Conservation (phyloP, 2,888 invertebrate genomes). For the Cephus pygmeus region DNA sequence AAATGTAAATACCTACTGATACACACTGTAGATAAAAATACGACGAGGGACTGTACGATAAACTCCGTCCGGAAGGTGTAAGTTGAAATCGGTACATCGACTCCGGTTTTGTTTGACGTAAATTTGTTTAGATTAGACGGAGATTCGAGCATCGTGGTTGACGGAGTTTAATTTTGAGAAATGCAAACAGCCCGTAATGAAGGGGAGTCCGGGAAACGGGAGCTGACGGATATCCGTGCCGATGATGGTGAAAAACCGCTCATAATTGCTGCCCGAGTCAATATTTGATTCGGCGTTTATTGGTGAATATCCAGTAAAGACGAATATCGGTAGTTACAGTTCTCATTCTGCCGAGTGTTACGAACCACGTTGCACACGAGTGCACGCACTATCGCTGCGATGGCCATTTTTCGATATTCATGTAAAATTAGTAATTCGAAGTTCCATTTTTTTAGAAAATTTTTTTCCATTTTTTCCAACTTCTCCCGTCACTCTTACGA, state of each 20-base stretch:
- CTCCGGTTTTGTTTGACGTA: constrained; percentile 19
- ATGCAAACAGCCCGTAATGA: constrained; percentile 55
- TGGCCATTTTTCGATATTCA: not conserved
- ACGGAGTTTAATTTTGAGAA: constrained; percentile 56
- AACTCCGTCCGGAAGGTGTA: not conserved
- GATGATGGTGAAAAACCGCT: constrained; percentile 47
- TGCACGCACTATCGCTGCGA: no score
- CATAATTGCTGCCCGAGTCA: constrained; percentile 53
- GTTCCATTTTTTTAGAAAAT: constrained; percentile 6
- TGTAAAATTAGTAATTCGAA: constrained; percentile 1
- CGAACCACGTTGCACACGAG: not conserved
- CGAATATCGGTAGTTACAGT: not conserved
- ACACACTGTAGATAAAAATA: not conserved
- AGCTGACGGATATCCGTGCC: constrained; percentile 29
- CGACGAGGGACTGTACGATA: no score
- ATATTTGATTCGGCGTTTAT: constrained; percentile 52
- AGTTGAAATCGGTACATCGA: not conserved
- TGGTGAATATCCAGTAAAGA: constrained; percentile 41
- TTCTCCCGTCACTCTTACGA: not conserved
- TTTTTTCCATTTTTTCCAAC: not conserved
- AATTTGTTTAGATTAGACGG: constrained; percentile 48
- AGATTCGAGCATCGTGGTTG: constrained; percentile 18
- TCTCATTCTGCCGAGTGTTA: not conserved
- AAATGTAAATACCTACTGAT: not conserved
- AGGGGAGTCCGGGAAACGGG: constrained; percentile 40